Percentiles rank a stretch among this genome's conserved stretches.
Conservation (phyloP, 1,140 invertebrate species). For the Asbolus verrucosus region DNA sequence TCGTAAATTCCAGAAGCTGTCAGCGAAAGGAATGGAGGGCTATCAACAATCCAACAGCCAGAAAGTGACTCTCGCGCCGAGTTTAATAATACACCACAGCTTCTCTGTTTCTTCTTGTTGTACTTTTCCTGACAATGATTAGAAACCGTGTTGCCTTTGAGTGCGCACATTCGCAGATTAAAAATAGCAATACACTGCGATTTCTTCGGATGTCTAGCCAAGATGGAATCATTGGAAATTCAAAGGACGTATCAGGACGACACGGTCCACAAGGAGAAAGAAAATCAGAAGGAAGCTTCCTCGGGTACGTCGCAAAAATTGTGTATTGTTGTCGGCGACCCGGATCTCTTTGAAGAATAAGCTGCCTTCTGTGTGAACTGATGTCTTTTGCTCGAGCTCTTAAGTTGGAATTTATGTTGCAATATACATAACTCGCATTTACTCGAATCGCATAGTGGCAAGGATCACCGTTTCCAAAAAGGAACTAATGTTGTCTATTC, state of each 20-base stretch:
- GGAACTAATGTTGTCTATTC: neutral
- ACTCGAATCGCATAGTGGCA: conserved; percentile 51
- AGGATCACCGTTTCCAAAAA: conserved; percentile 30
- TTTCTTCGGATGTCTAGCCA: neutral
- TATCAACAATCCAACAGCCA: conserved; percentile 15
- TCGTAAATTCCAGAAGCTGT: conserved; percentile 28
- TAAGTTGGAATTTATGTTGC: conserved; percentile 55
- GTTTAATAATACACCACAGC: conserved; percentile 18
- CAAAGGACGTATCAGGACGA: conserved; percentile 51
- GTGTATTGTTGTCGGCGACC: conserved; percentile 59
- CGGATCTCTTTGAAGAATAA: conserved; percentile 55
- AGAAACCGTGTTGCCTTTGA: too few relatives aligned
- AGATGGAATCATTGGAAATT: conserved; percentile 52
- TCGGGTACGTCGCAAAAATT: conserved; percentile 48
- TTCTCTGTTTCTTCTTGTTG: too few relatives aligned
- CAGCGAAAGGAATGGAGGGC: conserved; percentile 23
- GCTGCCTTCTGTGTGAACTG: conserved; percentile 47
- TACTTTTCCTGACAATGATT: too few relatives aligned
- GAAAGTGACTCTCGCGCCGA: neutral
- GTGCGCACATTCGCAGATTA: too few relatives aligned
- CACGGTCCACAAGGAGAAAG: conserved; percentile 17
- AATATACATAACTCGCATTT: conserved; percentile 60
- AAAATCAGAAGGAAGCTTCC: conserved; percentile 50
- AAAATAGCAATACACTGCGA: too few relatives aligned
- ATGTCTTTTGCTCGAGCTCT: conserved; percentile 49